A percentile compares a stretch with the other conserved stretches of the same genome.
These are phyloP conservation scores for Cricetomys ansorgei DNA, from an alignment of 2,113 vertebrate genomes.

Conservation along the genomic window DNA sequence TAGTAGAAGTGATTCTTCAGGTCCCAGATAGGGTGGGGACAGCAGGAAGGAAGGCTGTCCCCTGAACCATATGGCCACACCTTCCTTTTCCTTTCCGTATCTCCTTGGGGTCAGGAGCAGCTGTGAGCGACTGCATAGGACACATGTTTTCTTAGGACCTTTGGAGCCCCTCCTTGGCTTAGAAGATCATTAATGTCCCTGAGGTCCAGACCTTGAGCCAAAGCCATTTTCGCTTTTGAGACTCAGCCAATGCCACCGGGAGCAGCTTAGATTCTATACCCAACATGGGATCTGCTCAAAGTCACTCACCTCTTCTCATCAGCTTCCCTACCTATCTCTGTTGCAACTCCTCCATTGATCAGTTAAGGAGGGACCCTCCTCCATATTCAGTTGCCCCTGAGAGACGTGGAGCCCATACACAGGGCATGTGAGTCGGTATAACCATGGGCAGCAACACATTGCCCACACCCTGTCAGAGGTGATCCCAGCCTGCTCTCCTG, in stretches of 20 bases:
- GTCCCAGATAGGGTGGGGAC: background rate
- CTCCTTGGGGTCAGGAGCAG: background rate
- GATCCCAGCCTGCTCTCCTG: background rate
- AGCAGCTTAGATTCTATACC: too few species aligned
- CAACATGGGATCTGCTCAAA: background rate
- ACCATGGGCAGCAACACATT: background rate
- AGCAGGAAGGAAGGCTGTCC: background rate
- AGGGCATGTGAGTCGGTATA: rapidly evolving
- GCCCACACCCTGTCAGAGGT: background rate
- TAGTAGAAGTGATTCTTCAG: background rate
- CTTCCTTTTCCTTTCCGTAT: background rate
- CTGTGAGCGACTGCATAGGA: background rate
- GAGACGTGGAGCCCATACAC: background rate
- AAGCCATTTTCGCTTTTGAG: background rate
- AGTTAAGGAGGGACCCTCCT: background rate
- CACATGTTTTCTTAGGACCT: background rate
- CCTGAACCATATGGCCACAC: rapidly evolving
- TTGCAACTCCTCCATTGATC: background rate
- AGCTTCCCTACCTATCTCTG: background rate
- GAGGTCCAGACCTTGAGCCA: background rate
- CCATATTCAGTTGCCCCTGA: background rate
- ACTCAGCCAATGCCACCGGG: background rate
- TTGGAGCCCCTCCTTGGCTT: background rate
- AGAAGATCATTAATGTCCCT: background rate
- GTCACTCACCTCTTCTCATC: background rate